These are phyloP conservation scores for Phalacrocorax pelagicus DNA, from an alignment of 2,113 vertebrate genomes.

Conservation along the genomic window DNA sequence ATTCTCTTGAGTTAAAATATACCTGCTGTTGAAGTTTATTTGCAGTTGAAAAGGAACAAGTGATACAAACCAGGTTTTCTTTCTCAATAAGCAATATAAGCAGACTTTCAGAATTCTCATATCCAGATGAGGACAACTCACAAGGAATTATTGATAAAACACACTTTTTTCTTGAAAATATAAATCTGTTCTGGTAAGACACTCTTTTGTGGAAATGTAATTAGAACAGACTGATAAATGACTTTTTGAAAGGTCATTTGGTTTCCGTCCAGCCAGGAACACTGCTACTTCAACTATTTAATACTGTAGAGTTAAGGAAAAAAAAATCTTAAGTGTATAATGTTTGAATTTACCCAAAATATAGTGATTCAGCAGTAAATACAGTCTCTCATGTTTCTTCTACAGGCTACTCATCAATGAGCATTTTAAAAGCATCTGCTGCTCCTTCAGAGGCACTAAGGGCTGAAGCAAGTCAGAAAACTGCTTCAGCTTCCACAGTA, in stretches of 20 bases:
- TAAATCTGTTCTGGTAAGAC: neutral
- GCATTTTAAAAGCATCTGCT: conserved; percentile 8
- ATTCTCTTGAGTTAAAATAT: neutral
- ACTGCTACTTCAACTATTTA: neutral
- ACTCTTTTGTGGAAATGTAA: neutral
- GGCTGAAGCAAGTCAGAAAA: neutral
- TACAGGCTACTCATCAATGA: conserved; percentile 27
- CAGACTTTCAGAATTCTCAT: neutral
- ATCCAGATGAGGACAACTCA: neutral
- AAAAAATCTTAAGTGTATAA: neutral
- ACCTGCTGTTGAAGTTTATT: neutral
- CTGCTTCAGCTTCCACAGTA: fast-evolving
- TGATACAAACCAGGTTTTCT: neutral
- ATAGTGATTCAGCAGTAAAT: neutral
- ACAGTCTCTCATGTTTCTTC: neutral
- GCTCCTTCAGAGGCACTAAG: neutral
- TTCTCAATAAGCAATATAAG: neutral
- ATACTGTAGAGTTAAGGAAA: neutral
- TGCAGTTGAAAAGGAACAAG: neutral
- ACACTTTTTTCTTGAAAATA: neutral
- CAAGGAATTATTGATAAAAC: neutral
- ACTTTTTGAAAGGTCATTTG: neutral
- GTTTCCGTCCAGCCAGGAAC: neutral
- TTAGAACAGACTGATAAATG: neutral
- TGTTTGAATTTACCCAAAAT: neutral